phyloP scores from a whole-genome alignment of 2,113 vertebrate species.

The Callionymus lyra region DNA sequence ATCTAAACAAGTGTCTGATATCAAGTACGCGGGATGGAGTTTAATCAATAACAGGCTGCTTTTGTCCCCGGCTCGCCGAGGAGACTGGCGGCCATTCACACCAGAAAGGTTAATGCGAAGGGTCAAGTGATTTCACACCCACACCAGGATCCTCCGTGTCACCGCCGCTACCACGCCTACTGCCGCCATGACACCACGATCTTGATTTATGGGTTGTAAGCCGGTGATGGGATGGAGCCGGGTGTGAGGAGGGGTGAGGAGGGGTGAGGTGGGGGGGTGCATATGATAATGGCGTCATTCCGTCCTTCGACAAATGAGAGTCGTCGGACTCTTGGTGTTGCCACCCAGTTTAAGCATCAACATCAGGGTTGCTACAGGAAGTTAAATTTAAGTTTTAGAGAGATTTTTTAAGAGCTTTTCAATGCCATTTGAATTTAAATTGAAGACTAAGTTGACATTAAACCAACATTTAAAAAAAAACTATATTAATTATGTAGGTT shows the following conservation, averaged over 20 bases:
- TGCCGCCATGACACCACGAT: constrained; percentile 92
- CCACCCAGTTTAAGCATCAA: no score
- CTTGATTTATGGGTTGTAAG: constrained; percentile 93
- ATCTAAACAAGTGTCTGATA: constrained; percentile 89
- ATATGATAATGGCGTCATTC: constrained; percentile 84
- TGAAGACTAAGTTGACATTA: no score
- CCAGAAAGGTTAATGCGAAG: constrained; percentile 95
- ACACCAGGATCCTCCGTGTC: constrained; percentile 80
- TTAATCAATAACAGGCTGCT: constrained; percentile 96
- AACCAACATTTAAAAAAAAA: no score
- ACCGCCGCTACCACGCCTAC: constrained; percentile 81
- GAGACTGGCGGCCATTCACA: constrained; percentile 87
- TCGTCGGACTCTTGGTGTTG: no score
- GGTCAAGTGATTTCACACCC: constrained; percentile 99
- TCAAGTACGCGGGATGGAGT: constrained; percentile 85
- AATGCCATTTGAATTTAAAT: no score
- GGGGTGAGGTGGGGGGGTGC: constrained; percentile 80
- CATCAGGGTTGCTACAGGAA: no score
- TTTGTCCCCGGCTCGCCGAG: constrained; percentile 80
- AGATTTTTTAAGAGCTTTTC: no score
- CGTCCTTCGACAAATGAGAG: constrained; percentile 49
- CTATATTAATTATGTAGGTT: no score
- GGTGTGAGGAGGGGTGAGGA: constrained; percentile 58
- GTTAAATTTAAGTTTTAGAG: no score
- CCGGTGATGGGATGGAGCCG: constrained; percentile 44